Evolutionary conservation across 2,888 invertebrate species (phyloP), one percentile per base, ranked within the genome.

Genomic region (Lissonota sp.): DNA sequence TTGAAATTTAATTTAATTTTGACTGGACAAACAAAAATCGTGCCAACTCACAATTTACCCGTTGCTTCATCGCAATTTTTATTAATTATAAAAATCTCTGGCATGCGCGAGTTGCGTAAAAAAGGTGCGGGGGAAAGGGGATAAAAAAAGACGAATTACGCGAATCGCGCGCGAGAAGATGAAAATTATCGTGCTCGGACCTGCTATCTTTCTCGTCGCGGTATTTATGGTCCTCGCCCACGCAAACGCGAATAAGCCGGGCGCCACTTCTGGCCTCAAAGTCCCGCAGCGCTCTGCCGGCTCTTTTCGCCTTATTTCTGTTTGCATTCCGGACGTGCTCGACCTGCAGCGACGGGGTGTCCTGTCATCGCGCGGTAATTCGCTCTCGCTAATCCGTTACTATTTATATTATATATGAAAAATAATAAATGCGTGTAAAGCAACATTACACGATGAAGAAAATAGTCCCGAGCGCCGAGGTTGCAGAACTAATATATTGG

Each of bases 151-250:
- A 75, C 53, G 75, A 67, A 75, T 75, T 75, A 75, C 75, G 44
- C 44, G 60, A 1, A 12, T 46, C 14, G 4, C 42, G 51, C 26
- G 14, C 12, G 63, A 55, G 46, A 57, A 44, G 26, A 8, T 44
- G 44, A 10, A 49, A 26, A 26, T 26, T 26, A 26, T 26, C 12
- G 49, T 5, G n/a, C 49, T 4, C 12, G 53, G 37, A 53, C 53
- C 53, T 60, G 72, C 72, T 71, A 69, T 79, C 62, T 66, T 55
- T 72, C 40, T 46, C 42, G 71, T 62, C 26, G 26, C 26, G 75
- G 77, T 84, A 82, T 79, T 79, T 82, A 80, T 64, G 70, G 46
- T 76, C 80, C 76, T 84, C 74, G 82, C 87, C 87, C 83, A 85
- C 85, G 82, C 81, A 63, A 80, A 71, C 83, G 79, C 66, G 78